Percentiles rank a stretch among this genome's conserved stretches.
Conservation (phyloP, 1,140 invertebrate genomes). For the Cydia pomonella region DNA sequence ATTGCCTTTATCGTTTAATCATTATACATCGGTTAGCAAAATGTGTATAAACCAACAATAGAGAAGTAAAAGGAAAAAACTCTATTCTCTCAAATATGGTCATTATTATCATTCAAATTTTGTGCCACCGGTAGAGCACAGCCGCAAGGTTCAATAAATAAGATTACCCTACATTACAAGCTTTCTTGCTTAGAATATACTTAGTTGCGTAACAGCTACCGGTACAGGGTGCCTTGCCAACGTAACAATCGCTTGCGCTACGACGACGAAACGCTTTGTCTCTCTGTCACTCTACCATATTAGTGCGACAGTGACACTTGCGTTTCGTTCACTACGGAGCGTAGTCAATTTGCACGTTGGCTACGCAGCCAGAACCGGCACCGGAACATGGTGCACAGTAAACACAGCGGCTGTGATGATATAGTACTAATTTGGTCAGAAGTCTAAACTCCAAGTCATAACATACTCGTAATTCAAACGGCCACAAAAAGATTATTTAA, state of each 20-base stretch:
- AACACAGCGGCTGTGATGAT: background rate
- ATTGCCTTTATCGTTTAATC: too few species aligned
- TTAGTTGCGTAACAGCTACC: background rate
- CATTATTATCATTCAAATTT: background rate
- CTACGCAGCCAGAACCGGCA: too few species aligned
- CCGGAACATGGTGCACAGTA: background rate
- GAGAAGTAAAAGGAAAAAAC: background rate
- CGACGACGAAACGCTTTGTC: too few species aligned
- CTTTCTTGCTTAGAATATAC: conserved; percentile 9
- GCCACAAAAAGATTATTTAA: too few species aligned
- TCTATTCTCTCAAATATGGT: background rate
- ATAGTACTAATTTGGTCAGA: background rate
- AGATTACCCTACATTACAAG: conserved; percentile 8
- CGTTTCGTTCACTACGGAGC: too few species aligned
- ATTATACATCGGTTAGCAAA: too few species aligned
- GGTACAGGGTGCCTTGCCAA: too few species aligned
- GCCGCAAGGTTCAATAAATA: background rate
- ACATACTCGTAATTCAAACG: too few species aligned
- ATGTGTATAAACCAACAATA: background rate
- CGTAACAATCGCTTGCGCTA: too few species aligned
- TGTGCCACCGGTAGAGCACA: background rate
- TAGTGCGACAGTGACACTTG: too few species aligned
- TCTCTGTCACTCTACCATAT: too few species aligned
- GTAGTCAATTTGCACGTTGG: too few species aligned
- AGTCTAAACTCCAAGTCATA: background rate